A percentile compares a stretch with the other conserved stretches of the same genome.
phyloP scores from a whole-genome alignment of 2,888 invertebrate genomes.

The Dynastes hyllus region DNA sequence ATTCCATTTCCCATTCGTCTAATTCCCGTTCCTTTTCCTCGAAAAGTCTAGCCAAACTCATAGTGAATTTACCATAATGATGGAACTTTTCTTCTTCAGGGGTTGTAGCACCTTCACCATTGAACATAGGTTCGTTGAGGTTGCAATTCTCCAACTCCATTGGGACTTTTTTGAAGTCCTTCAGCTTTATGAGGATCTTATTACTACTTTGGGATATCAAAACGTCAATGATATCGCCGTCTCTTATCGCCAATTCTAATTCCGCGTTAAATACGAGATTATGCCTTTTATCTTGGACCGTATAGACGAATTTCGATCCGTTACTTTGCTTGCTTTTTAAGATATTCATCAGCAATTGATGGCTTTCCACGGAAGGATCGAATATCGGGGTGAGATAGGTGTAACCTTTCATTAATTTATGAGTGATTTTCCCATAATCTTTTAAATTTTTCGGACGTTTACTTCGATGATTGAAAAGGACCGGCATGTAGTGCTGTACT shows the following conservation, averaged over 20 bases:
- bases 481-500: conserved; percentile 87
- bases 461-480: conserved; percentile 74
- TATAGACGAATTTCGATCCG: conserved; percentile 80
- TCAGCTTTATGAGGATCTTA: conserved; percentile 82
- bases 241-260: conserved; percentile 84
- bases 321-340: conserved; percentile 76
- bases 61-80: conserved; percentile 75
- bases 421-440: conserved; percentile 78
- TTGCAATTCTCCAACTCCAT: conserved; percentile 67
- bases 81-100: conserved; percentile 73
- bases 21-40: conserved; percentile 84
- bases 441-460: conserved; percentile 67
- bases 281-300: conserved; percentile 82
- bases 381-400: conserved; percentile 84
- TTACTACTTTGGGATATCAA: conserved; percentile 85
- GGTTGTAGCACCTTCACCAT: conserved; percentile 81
- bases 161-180: conserved; percentile 84
- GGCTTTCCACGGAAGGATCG: conserved; percentile 79
- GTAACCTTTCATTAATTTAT: conserved; percentile 80
- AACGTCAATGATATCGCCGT: conserved; percentile 85
- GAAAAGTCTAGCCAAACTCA: conserved; percentile 81
- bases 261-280: conserved; percentile 83
- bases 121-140: conserved; percentile 72
- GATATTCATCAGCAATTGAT: conserved; percentile 77
- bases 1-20: conserved; percentile 76